phyloP scores from a whole-genome alignment of 2,888 invertebrate species.

The Heliconius aoede region DNA sequence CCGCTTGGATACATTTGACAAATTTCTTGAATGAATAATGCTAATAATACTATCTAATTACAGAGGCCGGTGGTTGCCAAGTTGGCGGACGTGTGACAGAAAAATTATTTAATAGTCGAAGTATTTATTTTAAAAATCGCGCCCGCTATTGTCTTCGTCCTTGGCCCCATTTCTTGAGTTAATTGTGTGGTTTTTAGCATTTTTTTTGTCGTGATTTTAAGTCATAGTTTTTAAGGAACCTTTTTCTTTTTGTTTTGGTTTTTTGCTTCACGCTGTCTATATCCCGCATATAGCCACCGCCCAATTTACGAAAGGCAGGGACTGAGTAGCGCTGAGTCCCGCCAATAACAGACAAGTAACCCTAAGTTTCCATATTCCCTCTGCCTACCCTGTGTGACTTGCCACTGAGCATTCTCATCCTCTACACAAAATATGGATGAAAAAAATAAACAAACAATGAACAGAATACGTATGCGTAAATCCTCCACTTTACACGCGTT shows the following conservation, averaged over 20 bases:
- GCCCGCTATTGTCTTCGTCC: constrained; percentile 38
- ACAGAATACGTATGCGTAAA: background rate
- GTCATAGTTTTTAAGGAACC: background rate
- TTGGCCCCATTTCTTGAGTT: constrained; percentile 37
- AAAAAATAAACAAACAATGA: background rate
- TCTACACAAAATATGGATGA: background rate
- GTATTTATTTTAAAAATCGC: constrained; percentile 39
- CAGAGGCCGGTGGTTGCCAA: constrained; percentile 47
- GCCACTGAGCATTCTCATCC: background rate
- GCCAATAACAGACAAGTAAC: no score
- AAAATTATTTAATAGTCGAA: constrained; percentile 42
- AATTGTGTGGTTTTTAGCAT: constrained; percentile 35
- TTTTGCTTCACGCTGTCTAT: background rate
- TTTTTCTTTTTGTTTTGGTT: background rate
- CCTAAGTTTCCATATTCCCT: no score
- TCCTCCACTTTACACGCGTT: background rate
- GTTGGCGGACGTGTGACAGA: constrained; percentile 46
- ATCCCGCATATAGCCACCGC: background rate
- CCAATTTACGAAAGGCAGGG: no score
- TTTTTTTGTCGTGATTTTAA: constrained; percentile 28
- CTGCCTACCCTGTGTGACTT: no score
- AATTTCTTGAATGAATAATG: constrained; percentile 53
- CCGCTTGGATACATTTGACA: constrained; percentile 40
- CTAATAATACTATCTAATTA: constrained; percentile 54
- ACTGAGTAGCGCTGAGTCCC: no score